Conservation (phyloP, 1,140 invertebrate species). For the Lutraria rhynchaena region DNA sequence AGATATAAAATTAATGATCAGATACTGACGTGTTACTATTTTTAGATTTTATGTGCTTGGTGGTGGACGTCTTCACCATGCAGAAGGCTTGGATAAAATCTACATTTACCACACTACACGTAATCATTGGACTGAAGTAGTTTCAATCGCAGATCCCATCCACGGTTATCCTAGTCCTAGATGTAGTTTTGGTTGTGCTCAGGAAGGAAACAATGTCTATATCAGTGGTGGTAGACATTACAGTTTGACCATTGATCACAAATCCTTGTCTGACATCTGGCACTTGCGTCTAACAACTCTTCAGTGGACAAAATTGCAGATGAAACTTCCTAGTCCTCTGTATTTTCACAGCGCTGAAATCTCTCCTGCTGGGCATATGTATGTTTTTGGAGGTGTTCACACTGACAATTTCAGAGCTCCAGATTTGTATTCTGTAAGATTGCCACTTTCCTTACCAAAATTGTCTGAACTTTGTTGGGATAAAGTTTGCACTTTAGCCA, state of each 20-base stretch:
- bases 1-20: too few species aligned
- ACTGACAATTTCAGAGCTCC: slow-evolving; percentile 43
- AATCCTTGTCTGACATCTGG: slow-evolving; percentile 61
- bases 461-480: slow-evolving; percentile 64
- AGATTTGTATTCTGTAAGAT: slow-evolving; percentile 55
- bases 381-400: slow-evolving; percentile 64
- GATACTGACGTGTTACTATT: neutral
- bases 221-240: slow-evolving; percentile 63
- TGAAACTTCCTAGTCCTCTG: slow-evolving; percentile 54
- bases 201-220: slow-evolving; percentile 59
- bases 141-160: slow-evolving; percentile 33
- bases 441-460: slow-evolving; percentile 52
- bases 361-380: slow-evolving; percentile 63
- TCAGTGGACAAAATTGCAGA: slow-evolving; percentile 56
- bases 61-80: slow-evolving; percentile 58
- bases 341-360: slow-evolving; percentile 61
- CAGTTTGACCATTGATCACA: slow-evolving; percentile 9
- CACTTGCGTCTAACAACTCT: slow-evolving; percentile 55
- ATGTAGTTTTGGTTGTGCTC: slow-evolving; percentile 63
- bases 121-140: slow-evolving; percentile 53
- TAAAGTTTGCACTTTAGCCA: slow-evolving; percentile 38
- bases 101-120: slow-evolving; percentile 51
- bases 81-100: slow-evolving; percentile 57
- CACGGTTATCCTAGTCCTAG: slow-evolving; percentile 55
- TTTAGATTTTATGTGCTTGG: slow-evolving; percentile 64